Evolutionary conservation across 2,888 invertebrate species (phyloP).

Genomic region (Colletes collaris): DNA sequence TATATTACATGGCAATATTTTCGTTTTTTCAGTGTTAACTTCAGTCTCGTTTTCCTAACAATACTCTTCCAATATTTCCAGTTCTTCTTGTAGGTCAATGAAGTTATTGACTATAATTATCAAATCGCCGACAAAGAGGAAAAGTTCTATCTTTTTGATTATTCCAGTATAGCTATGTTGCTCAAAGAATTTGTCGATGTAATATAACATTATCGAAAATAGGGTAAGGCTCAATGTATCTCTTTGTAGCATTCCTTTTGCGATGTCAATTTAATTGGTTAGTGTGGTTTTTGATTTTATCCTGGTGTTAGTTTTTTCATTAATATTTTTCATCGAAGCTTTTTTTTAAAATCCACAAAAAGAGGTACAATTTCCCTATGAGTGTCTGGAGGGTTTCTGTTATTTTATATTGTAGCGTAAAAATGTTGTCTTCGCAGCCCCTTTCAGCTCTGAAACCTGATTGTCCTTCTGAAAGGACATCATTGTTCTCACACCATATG

Average conservation of each 20-base stretch:
- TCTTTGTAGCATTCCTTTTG: background rate
- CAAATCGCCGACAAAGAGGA: too few relatives aligned
- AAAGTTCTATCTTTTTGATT: background rate
- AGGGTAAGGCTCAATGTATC: too few relatives aligned
- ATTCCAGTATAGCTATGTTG: background rate
- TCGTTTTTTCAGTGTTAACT: too few relatives aligned
- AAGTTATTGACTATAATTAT: too few relatives aligned
- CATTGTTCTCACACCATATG: background rate
- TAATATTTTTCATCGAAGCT: background rate
- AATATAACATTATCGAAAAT: background rate
- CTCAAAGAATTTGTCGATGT: background rate
- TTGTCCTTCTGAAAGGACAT: background rate
- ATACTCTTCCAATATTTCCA: too few relatives aligned
- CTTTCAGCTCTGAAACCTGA: background rate
- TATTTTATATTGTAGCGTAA: conserved; percentile 10
- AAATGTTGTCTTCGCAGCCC: conserved; percentile 13
- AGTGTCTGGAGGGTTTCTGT: background rate
- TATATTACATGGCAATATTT: too few relatives aligned
- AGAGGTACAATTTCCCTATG: background rate
- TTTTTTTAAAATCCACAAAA: conserved; percentile 10
- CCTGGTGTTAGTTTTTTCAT: background rate
- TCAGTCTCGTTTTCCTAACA: too few relatives aligned
- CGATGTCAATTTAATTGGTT: too few relatives aligned
- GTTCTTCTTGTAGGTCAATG: too few relatives aligned
- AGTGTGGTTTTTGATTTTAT: too few relatives aligned